phyloP scores from a whole-genome alignment of 2,888 invertebrate genomes.

The Andrena flavipes region DNA sequence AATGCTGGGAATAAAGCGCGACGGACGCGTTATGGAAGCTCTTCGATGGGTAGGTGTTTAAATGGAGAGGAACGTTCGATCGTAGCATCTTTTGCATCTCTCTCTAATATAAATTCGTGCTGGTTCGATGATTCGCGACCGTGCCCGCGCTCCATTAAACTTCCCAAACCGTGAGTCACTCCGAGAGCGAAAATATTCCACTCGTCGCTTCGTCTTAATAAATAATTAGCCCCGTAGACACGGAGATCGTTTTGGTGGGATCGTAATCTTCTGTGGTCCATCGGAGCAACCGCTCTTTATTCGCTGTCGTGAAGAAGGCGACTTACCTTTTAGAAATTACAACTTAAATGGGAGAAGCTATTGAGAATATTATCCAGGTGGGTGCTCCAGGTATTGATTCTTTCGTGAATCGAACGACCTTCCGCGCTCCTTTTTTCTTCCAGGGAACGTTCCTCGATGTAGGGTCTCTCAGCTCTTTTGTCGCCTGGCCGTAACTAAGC shows the following conservation, averaged over 20 bases:
- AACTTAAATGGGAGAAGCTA: not conserved
- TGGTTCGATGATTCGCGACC: not conserved
- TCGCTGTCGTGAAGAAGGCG: too few species aligned
- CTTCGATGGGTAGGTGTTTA: conserved; percentile 26
- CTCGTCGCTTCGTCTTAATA: not conserved
- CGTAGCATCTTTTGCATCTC: not conserved
- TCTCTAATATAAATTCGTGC: not conserved
- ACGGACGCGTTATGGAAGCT: conserved; percentile 2
- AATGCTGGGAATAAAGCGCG: conserved; percentile 22
- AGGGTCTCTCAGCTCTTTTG: conserved; percentile 15
- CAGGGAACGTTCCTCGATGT: conserved; percentile 7
- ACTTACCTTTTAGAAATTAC: not conserved
- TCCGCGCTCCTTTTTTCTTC: not conserved
- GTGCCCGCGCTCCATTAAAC: conserved; percentile 15
- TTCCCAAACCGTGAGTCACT: not conserved
- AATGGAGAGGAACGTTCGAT: not conserved
- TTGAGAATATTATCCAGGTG: not conserved
- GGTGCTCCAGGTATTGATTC: not conserved
- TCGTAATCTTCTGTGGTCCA: not conserved
- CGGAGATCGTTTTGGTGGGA: not conserved
- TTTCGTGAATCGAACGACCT: not conserved
- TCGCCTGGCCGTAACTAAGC: not conserved
- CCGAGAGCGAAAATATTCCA: not conserved
- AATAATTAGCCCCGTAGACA: not conserved
- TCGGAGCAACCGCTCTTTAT: too few species aligned